Base-by-base conservation (phyloP, 1,140 invertebrate species). In the Pinna nobilis region DNA sequence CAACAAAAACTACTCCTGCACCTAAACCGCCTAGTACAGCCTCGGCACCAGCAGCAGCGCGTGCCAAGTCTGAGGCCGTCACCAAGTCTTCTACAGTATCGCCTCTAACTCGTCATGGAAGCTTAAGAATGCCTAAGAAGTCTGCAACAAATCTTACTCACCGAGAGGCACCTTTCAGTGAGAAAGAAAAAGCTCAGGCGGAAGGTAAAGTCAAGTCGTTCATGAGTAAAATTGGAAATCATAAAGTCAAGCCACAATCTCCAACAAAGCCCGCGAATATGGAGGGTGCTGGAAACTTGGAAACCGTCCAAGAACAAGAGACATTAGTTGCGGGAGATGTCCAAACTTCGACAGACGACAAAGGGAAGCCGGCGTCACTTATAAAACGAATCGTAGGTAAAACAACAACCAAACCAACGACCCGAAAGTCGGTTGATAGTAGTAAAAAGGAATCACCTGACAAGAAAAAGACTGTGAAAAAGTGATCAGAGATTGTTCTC, bases 321-420 rank as follows among this genome's bases (percentile, higher is more conserved):
- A 7, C 32, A 1, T n/a, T n/a, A n/a, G n/a, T n/a, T n/a, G 44
- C 25, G 20, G 50, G 59, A 32, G 60, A 57, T 32, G 66, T 59
- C 57, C 35, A 37, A 1, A 50, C 41, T 5, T 37, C 63, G 25
- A 32, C 53, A 35, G 41, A 66, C 23, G 47, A 55, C 23, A 66
- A 73, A 11, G 70, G 60, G 15, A 55, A 55, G 20, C 5, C 53
- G 15, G 32, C 47, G 13, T 75, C 67, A 5, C 44, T 63, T 5
- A 70, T 66, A 15, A 70, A 66, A 66, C 44, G 55, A 3, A 70
- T 70, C 9, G 74, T 71, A 7, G 68, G 47, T 33, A 70, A 70
- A 64, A 61, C 74, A 35, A 55, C 64, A 53, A 55, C 64, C 2
- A 74, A 69, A 61, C 71, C 49, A 18, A 18, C 39, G 15, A 25